phyloP scores from a whole-genome alignment of 2,113 vertebrate genomes.

The Polypterus senegalus region DNA sequence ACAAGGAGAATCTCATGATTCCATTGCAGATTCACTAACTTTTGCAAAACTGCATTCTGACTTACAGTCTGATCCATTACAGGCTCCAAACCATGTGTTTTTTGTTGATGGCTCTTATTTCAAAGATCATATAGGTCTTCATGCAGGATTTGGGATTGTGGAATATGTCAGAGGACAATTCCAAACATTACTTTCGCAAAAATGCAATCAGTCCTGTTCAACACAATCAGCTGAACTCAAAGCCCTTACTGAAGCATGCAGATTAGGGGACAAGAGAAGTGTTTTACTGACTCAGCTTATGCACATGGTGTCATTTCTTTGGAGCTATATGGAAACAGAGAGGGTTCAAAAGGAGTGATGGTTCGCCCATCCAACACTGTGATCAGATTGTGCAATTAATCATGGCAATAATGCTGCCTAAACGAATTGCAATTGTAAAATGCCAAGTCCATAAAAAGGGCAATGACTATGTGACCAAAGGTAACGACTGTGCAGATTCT shows the following conservation, averaged over 20 bases:
- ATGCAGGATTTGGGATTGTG: not conserved
- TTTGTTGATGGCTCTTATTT: conserved; percentile 9
- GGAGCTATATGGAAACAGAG: not conserved
- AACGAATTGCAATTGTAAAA: not conserved
- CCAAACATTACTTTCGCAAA: not conserved
- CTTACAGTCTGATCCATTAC: not conserved
- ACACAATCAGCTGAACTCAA: conserved; percentile 5
- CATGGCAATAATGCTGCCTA: not conserved
- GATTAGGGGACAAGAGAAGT: not conserved
- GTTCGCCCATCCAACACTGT: too few relatives aligned
- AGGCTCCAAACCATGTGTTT: not conserved
- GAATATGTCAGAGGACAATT: not conserved
- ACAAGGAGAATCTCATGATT: too few relatives aligned
- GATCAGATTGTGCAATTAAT: not conserved
- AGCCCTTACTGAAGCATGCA: not conserved
- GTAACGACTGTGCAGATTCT: not conserved
- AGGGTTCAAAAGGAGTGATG: not conserved
- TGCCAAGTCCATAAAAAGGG: not conserved
- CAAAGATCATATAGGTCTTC: not conserved
- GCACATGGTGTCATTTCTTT: not conserved
- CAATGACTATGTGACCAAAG: conserved; percentile 3
- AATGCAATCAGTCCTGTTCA: conserved; percentile 3
- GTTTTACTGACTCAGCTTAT: conserved; percentile 7
- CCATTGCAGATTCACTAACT: not conserved
- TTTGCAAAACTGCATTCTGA: not conserved